Percentiles rank a stretch among this genome's conserved stretches.
Evolutionary conservation across 2,888 invertebrate genomes (phyloP).

Genomic region (Melieria omissa): DNA sequence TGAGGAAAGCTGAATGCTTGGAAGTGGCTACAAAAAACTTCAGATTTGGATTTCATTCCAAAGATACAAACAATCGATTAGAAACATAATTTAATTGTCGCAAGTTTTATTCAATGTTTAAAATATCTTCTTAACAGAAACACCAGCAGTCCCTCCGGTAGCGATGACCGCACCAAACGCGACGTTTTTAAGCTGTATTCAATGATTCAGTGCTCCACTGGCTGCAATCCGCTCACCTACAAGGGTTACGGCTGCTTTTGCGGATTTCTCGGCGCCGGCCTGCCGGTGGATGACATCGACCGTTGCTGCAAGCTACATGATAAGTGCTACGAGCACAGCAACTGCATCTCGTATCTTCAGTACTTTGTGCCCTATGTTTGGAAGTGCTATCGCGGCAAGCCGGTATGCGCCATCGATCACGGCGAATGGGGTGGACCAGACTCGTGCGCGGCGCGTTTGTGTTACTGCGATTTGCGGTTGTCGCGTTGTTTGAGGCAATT

Average conservation of each 20-base stretch:
- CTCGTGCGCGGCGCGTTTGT: constrained; percentile 81
- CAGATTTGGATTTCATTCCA: too few species aligned
- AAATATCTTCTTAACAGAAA: constrained; percentile 11
- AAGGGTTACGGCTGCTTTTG: constrained; percentile 93
- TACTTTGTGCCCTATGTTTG: constrained; percentile 90
- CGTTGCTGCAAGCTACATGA: constrained; percentile 87
- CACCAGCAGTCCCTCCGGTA: not conserved
- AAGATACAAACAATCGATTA: too few species aligned
- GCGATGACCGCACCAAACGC: constrained; percentile 73
- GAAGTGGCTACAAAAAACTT: not conserved
- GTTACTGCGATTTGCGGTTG: constrained; percentile 84
- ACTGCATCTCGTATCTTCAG: constrained; percentile 82
- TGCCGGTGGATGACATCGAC: constrained; percentile 82
- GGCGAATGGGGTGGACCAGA: constrained; percentile 71
- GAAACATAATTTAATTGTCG: not conserved
- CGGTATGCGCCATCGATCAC: constrained; percentile 75
- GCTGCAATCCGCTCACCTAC: constrained; percentile 83
- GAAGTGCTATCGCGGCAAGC: constrained; percentile 82
- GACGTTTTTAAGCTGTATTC: constrained; percentile 84
- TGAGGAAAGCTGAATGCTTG: constrained; percentile 5
- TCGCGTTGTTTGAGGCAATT: constrained; percentile 82
- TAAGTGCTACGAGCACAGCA: constrained; percentile 83
- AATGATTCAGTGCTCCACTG: constrained; percentile 86
- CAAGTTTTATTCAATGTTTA: not conserved
- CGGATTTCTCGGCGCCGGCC: constrained; percentile 85